phyloP scores from a whole-genome alignment of 2,113 vertebrate genomes.

The Corynorhinus townsendii region DNA sequence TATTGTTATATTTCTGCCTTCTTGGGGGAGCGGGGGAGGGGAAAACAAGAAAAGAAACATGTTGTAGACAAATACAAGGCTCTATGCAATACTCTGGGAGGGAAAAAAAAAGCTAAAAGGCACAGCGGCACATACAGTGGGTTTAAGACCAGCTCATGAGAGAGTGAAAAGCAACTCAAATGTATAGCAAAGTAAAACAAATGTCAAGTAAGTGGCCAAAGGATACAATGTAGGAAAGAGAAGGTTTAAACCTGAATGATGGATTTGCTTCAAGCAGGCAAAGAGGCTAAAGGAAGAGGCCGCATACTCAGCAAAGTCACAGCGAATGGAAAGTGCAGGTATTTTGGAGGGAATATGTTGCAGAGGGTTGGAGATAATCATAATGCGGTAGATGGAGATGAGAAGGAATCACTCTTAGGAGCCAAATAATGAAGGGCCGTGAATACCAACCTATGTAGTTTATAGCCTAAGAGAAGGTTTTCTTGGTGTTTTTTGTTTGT shows the following conservation, averaged over 20 bases:
- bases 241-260: background rate
- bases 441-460: background rate
- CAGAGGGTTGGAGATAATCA: background rate
- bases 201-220: background rate
- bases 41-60: background rate
- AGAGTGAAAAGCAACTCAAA: background rate
- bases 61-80: background rate
- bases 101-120: background rate
- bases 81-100: fast-evolving
- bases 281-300: background rate
- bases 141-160: background rate
- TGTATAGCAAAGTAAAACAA: background rate
- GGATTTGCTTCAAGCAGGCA: background rate
- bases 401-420: background rate
- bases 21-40: background rate
- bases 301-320: background rate
- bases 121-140: fast-evolving
- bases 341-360: background rate
- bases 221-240: background rate
- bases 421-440: background rate
- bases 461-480: background rate
- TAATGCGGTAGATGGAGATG: background rate
- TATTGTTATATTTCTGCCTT: background rate
- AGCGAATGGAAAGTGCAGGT: background rate
- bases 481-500: too few species aligned